Percentiles rank a stretch among this genome's conserved stretches.
Evolutionary conservation across 2,888 invertebrate genomes (phyloP).

Genomic region (Nymphalis urticae): DNA sequence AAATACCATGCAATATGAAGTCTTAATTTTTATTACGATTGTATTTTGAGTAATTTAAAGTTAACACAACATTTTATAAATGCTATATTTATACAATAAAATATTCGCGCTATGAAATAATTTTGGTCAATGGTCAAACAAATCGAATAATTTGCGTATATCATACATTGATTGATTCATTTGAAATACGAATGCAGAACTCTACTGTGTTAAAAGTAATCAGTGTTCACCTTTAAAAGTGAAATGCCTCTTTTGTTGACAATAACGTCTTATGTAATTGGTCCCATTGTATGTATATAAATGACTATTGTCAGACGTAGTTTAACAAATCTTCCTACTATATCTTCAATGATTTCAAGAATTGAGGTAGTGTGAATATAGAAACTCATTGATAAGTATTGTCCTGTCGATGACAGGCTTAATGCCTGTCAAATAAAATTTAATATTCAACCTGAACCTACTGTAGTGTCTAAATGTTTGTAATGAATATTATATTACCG

Average conservation of each 20-base stretch:
- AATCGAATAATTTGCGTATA: conserved; percentile 37
- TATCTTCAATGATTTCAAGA: conserved; percentile 14
- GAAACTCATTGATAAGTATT: background rate
- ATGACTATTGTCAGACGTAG: conserved; percentile 29
- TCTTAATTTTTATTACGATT: too few species aligned
- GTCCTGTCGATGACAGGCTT: background rate
- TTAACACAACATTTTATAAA: too few species aligned
- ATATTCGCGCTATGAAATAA: background rate
- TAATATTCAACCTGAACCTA: background rate
- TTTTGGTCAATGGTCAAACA: background rate
- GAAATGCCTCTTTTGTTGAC: conserved; percentile 62
- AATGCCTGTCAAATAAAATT: background rate
- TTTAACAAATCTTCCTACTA: conserved; percentile 27
- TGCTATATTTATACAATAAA: too few species aligned
- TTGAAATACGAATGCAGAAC: conserved; percentile 37
- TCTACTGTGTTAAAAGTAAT: conserved; percentile 52
- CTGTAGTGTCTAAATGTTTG: background rate
- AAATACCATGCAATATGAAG: too few species aligned
- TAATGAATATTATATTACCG: background rate
- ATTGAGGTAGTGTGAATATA: conserved; percentile 14
- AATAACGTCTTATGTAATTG: conserved; percentile 64
- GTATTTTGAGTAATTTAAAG: too few species aligned
- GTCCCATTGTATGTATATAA: conserved; percentile 55
- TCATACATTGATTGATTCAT: conserved; percentile 38
- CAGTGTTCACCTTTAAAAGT: conserved; percentile 60